Evolutionary conservation across 35 echinoderm and acorn worm species (phyloP).

Genomic region (Nesometra sesokonis): DNA sequence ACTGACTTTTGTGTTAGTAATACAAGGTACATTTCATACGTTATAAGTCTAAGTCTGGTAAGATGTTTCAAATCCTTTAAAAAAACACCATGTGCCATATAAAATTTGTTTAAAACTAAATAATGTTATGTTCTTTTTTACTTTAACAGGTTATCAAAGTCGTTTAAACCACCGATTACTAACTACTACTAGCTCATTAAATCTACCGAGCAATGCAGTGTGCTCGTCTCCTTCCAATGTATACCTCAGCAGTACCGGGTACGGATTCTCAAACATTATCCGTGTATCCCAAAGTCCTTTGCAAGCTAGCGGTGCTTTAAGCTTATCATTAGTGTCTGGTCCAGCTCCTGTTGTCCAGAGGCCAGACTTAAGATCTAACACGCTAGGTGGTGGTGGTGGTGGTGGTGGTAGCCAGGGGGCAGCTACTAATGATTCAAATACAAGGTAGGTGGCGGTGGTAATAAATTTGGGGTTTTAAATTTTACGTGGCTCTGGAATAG

Average conservation of each 20-base stretch:
- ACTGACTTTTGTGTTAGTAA: no score
- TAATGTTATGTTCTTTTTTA: no score
- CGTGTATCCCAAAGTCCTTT: conserved; percentile 7
- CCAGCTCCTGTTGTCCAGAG: conserved; percentile 80
- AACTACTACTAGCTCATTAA: conserved; percentile 8
- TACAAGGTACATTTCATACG: no score
- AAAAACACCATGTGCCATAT: no score
- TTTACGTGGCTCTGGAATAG: neutral
- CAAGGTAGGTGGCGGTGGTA: neutral
- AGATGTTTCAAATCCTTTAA: no score
- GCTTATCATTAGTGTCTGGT: conserved; percentile 70
- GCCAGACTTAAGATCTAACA: conserved; percentile 43
- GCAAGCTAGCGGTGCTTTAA: neutral
- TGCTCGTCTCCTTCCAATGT: conserved; percentile 11
- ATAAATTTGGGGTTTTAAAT: neutral
- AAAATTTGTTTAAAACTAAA: no score
- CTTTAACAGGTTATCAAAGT: neutral
- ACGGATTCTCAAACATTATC: conserved; percentile 28
- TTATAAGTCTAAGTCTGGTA: no score
- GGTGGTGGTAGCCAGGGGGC: conserved; percentile 17
- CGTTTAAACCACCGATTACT: neutral
- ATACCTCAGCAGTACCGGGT: conserved; percentile 18
- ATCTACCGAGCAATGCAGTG: neutral
- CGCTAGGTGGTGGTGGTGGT: conserved; percentile 16
- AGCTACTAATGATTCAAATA: conserved; percentile 29